A percentile compares a stretch with the other conserved stretches of the same genome.
Conservation (phyloP, 1,140 invertebrate species). For the Chironomus striatipennis region DNA sequence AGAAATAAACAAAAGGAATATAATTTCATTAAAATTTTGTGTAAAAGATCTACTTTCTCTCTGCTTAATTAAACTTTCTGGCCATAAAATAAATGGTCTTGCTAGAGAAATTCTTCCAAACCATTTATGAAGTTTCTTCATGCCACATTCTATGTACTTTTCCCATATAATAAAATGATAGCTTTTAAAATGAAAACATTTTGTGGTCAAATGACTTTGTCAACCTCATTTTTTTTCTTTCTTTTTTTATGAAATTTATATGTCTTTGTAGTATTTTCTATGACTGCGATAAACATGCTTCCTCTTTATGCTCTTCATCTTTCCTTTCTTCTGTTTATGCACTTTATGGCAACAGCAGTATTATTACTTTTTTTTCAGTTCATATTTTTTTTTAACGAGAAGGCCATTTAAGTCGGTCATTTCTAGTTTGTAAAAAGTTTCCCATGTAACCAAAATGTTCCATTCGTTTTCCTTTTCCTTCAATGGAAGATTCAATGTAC, state of each 20-base stretch:
- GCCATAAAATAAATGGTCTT: slow-evolving; percentile 19
- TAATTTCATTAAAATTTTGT: slow-evolving; percentile 15
- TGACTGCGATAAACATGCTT: neutral
- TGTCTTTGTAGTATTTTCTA: neutral
- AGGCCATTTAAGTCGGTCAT: too few species aligned
- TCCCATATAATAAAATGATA: neutral
- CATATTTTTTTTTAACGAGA: too few species aligned
- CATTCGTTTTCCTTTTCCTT: too few species aligned
- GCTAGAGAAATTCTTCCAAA: slow-evolving; percentile 18
- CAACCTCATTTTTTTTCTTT: slow-evolving; percentile 23
- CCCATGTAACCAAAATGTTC: too few species aligned
- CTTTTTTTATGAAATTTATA: neutral
- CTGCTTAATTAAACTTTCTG: slow-evolving; percentile 22
- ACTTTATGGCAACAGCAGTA: too few species aligned
- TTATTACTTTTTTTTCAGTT: too few species aligned
- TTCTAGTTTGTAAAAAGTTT: too few species aligned
- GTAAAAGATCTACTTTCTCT: slow-evolving; percentile 13
- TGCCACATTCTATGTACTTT: neutral
- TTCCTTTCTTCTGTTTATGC: neutral
- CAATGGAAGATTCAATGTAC: too few species aligned
- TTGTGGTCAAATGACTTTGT: slow-evolving; percentile 23
- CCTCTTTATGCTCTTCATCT: neutral
- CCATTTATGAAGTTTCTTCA: neutral
- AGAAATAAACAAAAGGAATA: neutral
- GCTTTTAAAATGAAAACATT: slow-evolving; percentile 20